Conservation (phyloP, 2,113 vertebrate genomes). For the Motacilla alba region DNA sequence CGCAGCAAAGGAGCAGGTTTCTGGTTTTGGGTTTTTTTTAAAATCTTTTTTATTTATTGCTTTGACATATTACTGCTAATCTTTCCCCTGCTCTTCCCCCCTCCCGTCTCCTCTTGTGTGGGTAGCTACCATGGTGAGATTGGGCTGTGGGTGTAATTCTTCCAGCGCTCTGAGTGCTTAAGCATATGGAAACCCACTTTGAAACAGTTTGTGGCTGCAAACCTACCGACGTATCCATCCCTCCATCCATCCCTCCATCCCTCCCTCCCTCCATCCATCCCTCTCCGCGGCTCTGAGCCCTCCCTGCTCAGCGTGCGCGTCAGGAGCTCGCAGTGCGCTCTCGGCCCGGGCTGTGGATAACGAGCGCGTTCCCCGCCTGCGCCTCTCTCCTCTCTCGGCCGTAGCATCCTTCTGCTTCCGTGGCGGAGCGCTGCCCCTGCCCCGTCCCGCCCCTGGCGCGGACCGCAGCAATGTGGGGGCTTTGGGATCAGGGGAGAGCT, state of each 20-base stretch:
- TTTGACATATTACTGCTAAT: slow-evolving; percentile 29
- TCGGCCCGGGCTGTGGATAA: neutral
- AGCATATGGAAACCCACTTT: slow-evolving; percentile 63
- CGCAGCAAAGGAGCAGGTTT: neutral
- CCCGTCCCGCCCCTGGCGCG: neutral
- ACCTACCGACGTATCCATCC: neutral
- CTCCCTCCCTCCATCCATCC: neutral
- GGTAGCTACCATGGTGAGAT: slow-evolving; percentile 72
- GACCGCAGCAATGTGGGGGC: neutral
- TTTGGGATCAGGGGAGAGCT: neutral
- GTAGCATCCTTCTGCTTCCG: neutral
- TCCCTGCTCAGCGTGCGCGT: neutral
- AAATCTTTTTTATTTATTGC: neutral
- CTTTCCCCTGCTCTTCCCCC: neutral
- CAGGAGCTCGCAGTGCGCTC: neutral
- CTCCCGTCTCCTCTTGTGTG: slow-evolving; percentile 50
- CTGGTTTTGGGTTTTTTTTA: neutral
- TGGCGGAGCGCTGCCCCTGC: neutral
- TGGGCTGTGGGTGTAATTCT: slow-evolving; percentile 69
- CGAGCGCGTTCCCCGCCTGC: neutral
- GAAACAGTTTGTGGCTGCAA: slow-evolving; percentile 53
- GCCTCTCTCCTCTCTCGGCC: neutral
- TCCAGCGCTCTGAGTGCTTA: slow-evolving; percentile 20
- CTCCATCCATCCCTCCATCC: neutral
- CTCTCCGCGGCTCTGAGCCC: neutral